Percentiles rank a stretch among this genome's conserved stretches.
These are phyloP conservation scores for Portevinia maculata DNA, from an alignment of 2,888 invertebrate genomes.

Conservation along the genomic window DNA sequence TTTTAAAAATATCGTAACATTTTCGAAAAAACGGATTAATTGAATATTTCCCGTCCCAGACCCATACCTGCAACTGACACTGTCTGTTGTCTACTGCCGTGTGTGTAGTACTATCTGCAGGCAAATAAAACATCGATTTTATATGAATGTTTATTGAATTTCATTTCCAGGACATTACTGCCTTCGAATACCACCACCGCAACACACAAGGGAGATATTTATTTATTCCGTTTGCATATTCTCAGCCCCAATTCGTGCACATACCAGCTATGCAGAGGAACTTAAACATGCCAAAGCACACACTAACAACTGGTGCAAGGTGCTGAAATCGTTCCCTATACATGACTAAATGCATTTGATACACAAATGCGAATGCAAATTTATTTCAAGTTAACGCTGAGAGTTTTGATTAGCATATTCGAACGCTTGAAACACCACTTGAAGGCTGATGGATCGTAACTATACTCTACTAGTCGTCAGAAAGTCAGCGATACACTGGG, in stretches of 20 bases:
- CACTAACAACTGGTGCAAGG: constrained; percentile 14
- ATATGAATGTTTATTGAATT: constrained; percentile 48
- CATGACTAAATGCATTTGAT: constrained; percentile 62
- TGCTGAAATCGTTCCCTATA: constrained; percentile 63
- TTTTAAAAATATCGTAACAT: no score
- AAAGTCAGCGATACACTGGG: constrained; percentile 18
- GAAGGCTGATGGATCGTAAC: neutral
- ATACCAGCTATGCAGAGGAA: constrained; percentile 24
- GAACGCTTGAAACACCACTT: constrained; percentile 4
- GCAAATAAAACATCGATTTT: constrained; percentile 5
- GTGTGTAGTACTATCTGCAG: no score
- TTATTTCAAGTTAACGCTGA: constrained; percentile 57
- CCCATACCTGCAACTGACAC: neutral
- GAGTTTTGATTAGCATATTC: constrained; percentile 57
- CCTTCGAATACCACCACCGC: constrained; percentile 6
- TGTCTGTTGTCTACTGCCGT: neutral
- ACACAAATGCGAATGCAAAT: constrained; percentile 56
- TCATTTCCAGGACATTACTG: constrained; percentile 56
- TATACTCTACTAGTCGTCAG: constrained; percentile 54
- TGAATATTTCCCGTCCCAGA: no score
- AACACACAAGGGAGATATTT: constrained; percentile 36
- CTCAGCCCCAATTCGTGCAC: constrained; percentile 10
- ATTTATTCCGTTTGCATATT: constrained; percentile 51
- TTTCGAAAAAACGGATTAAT: no score
- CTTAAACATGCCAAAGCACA: constrained; percentile 34